A percentile compares a stretch with the other conserved stretches of the same genome.
Conservation (phyloP, 1,140 invertebrate genomes). For the Tigriopus japonicus region DNA sequence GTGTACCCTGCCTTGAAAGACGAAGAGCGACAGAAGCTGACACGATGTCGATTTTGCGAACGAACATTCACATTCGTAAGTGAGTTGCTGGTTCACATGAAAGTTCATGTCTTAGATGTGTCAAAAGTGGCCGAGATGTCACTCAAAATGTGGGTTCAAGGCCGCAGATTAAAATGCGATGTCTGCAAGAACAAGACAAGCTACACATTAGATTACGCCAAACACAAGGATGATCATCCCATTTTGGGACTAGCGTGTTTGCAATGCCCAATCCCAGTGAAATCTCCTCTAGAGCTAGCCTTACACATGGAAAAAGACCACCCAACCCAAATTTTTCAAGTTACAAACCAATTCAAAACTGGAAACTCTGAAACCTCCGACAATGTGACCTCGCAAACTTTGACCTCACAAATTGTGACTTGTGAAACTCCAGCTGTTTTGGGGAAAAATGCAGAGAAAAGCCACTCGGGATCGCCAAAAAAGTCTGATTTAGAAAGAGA, state of each 20-base stretch:
- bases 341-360: too few species aligned
- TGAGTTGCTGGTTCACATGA: not conserved
- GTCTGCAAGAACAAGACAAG: constrained; percentile 5
- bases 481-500: too few species aligned
- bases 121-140: constrained; percentile 5
- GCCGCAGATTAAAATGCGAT: constrained; percentile 7
- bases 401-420: too few species aligned
- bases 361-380: too few species aligned
- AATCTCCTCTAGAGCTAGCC: not conserved
- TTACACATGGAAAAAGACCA: constrained; percentile 2
- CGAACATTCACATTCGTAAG: not conserved
- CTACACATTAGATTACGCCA: constrained; percentile 13
- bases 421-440: too few species aligned
- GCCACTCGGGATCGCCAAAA: too few species aligned
- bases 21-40: constrained; percentile 1
- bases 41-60: not conserved
- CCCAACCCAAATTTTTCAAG: not conserved
- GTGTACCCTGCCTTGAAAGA: constrained; percentile 5
- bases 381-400: too few species aligned
- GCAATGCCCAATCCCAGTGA: not conserved
- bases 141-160: constrained; percentile 4
- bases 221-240: constrained; percentile 8
- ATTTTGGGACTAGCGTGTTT: not conserved
- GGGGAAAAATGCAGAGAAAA: too few species aligned
- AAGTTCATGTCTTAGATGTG: not conserved